Evolutionary conservation across 2,113 vertebrate genomes (phyloP).

Genomic region (Gambusia holbrooki): DNA sequence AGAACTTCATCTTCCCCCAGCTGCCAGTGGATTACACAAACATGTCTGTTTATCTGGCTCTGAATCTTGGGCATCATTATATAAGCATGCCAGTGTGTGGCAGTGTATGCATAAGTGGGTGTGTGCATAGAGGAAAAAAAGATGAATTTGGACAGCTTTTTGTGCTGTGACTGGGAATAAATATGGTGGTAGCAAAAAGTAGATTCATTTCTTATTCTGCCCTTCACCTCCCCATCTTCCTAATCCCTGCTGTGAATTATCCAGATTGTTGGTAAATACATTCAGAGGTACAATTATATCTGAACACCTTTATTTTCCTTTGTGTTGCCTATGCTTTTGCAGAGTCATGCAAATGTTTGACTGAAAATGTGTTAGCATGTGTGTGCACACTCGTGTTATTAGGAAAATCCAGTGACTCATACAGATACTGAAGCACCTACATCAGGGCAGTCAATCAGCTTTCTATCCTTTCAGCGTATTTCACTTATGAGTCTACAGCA

Average conservation of each 20-base stretch:
- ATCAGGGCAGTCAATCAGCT: constrained; percentile 3
- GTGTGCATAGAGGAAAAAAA: constrained; percentile 1
- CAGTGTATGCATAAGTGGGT: constrained; percentile 1
- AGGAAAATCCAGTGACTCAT: constrained; percentile 29
- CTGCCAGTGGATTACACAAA: constrained; percentile 49
- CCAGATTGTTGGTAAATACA: background rate
- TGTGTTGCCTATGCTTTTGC: background rate
- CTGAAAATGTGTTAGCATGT: background rate
- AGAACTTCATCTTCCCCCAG: constrained; percentile 21
- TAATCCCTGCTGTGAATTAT: constrained; percentile 13
- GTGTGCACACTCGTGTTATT: constrained; percentile 13
- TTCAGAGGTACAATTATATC: background rate
- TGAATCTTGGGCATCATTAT: constrained; percentile 51
- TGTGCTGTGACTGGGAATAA: constrained; percentile 10
- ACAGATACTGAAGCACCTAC: background rate
- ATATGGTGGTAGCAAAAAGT: background rate
- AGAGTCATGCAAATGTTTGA: background rate
- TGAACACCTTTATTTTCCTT: background rate
- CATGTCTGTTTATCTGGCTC: constrained; percentile 51
- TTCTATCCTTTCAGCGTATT: background rate
- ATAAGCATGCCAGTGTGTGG: constrained; percentile 31
- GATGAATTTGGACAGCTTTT: constrained; percentile 23
- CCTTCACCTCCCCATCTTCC: background rate
- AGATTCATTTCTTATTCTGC: constrained; percentile 10
- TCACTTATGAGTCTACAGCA: background rate